phyloP scores from a whole-genome alignment of 2,113 vertebrate genomes.

The Galemys pyrenaicus region DNA sequence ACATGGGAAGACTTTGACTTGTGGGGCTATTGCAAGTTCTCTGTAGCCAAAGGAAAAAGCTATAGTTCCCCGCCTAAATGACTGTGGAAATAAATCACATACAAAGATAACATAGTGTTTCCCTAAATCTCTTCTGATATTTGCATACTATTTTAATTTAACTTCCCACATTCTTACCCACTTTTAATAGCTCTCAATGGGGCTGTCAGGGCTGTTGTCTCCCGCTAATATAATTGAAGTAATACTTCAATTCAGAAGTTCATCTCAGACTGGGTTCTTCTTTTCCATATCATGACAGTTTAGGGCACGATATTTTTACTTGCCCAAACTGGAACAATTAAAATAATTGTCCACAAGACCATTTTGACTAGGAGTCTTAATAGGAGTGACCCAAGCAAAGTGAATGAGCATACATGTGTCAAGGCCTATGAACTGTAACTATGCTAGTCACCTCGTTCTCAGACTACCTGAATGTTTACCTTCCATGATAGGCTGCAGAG shows the following conservation, averaged over 20 bases:
- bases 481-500: background rate
- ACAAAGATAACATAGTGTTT: background rate
- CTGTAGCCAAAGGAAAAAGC: background rate
- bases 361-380: background rate
- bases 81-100: background rate
- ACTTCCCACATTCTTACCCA: background rate
- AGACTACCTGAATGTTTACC: background rate
- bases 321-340: background rate
- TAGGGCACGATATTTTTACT: background rate
- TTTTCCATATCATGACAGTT: background rate
- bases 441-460: background rate
- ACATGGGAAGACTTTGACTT: background rate
- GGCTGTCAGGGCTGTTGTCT: fast-evolving
- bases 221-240: too few relatives aligned
- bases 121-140: background rate
- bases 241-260: background rate
- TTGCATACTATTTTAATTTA: background rate
- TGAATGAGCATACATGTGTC: background rate
- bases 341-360: background rate
- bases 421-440: background rate
- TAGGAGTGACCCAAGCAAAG: background rate
- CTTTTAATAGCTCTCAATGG: fast-evolving
- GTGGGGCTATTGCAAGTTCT: background rate
- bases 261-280: background rate
- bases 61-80: background rate